Conservation (phyloP, 1,140 invertebrate genomes). For the Neelides sp. region DNA sequence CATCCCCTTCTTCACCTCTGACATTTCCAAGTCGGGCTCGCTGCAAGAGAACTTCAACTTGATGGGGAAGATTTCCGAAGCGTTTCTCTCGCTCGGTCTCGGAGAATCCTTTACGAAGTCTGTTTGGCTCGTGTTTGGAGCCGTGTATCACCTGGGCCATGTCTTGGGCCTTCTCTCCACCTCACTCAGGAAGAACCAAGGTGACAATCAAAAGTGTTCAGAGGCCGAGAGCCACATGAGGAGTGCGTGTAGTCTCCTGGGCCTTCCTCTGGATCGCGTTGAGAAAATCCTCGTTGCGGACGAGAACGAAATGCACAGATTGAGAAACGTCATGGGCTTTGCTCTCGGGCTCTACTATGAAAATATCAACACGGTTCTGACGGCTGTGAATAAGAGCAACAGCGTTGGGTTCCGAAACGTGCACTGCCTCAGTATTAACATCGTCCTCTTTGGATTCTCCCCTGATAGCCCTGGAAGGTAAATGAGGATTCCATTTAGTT, state of each 20-base stretch:
- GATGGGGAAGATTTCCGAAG: constrained; percentile 39
- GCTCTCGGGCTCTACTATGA: constrained; percentile 24
- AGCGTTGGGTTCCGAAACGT: constrained; percentile 27
- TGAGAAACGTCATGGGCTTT: constrained; percentile 26
- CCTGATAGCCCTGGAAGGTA: constrained; percentile 18
- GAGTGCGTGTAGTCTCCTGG: constrained; percentile 25
- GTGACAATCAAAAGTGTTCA: constrained; percentile 6
- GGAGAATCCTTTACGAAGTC: constrained; percentile 63
- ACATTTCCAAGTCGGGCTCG: constrained; percentile 17
- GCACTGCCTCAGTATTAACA: constrained; percentile 18
- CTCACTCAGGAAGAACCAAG: constrained; percentile 7
- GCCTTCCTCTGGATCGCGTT: constrained; percentile 18
- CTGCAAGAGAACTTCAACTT: constrained; percentile 16
- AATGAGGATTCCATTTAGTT: neutral
- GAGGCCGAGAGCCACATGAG: constrained; percentile 24
- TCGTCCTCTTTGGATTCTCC: constrained; percentile 23
- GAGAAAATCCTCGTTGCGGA: constrained; percentile 23
- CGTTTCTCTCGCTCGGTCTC: constrained; percentile 59
- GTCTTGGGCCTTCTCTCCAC: constrained; percentile 41
- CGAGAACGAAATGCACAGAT: constrained; percentile 19
- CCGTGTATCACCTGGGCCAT: constrained; percentile 80
- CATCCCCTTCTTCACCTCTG: constrained; percentile 16
- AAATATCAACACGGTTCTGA: constrained; percentile 22
- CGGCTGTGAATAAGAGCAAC: constrained; percentile 26
- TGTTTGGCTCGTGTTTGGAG: constrained; percentile 74